Conservation (phyloP, 2,797 vertebrate genomes). For the Dicrostonyx torquatus region DNA sequence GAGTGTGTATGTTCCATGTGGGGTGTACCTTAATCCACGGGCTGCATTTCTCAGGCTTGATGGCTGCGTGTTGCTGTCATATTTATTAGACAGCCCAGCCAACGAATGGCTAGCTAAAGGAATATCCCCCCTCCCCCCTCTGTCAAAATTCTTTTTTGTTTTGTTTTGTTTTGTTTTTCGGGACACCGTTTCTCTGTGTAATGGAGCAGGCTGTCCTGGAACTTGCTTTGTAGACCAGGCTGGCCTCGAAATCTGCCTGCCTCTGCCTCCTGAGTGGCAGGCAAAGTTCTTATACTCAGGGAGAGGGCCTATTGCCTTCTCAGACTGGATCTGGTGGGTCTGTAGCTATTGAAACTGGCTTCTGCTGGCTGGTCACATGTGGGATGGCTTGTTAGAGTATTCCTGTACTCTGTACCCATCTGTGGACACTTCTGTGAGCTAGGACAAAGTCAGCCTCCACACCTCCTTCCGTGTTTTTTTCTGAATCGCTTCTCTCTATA, state of each 20-base stretch:
- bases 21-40: not conserved
- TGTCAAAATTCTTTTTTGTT: not conserved
- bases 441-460: not conserved
- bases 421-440: not conserved
- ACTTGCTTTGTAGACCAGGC: not conserved
- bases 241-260: not conserved
- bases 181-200: not conserved
- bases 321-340: not conserved
- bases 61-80: accelerated
- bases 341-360: not conserved
- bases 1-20: not conserved
- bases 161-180: not conserved
- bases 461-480: not conserved
- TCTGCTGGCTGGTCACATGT: not conserved
- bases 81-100: not conserved
- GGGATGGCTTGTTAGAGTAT: not conserved
- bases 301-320: not conserved
- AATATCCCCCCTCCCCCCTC: not conserved
- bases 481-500: not conserved
- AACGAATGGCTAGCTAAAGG: not conserved
- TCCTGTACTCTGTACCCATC: not conserved
- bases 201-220: not conserved
- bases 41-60: accelerated
- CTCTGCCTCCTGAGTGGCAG: not conserved
- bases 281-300: not conserved